These are phyloP conservation scores for Xiphophorus maculatus DNA, from an alignment of 2,113 vertebrate genomes.

Conservation along the genomic window DNA sequence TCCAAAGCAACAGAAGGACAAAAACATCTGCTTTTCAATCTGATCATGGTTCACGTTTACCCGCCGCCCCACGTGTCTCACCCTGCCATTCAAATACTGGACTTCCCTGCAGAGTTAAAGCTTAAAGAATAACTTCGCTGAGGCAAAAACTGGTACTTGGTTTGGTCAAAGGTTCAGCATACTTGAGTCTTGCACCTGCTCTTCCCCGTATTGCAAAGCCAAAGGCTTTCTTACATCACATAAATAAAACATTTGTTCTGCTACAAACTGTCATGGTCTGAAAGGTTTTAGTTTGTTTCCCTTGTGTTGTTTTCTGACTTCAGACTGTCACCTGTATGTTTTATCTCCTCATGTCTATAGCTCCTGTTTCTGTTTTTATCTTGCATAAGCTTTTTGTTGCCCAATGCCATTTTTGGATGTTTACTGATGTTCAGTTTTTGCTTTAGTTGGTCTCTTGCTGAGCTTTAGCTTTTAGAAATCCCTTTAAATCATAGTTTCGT, in stretches of 20 bases:
- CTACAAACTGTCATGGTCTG: not conserved
- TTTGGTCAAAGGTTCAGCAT: slow-evolving; percentile 36
- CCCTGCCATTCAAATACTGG: slow-evolving; percentile 39
- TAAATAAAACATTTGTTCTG: slow-evolving; percentile 7
- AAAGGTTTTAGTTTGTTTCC: not conserved
- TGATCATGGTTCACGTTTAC: slow-evolving; percentile 57
- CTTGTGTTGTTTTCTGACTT: not conserved
- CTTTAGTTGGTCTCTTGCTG: too few species aligned
- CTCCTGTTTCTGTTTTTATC: too few species aligned
- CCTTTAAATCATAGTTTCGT: too few species aligned
- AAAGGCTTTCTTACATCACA: slow-evolving; percentile 6
- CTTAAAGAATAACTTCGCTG: slow-evolving; percentile 33
- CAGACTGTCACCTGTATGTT: not conserved
- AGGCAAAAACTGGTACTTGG: slow-evolving; percentile 19
- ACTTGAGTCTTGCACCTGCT: slow-evolving; percentile 25
- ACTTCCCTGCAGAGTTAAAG: slow-evolving; percentile 45
- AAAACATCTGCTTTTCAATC: slow-evolving; percentile 42
- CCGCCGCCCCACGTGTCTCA: slow-evolving; percentile 53
- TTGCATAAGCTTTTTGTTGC: too few species aligned
- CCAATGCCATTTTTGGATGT: too few species aligned
- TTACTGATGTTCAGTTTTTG: too few species aligned
- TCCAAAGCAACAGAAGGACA: slow-evolving; percentile 18
- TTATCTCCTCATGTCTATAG: not conserved
- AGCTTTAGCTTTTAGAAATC: too few species aligned
- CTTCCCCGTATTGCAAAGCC: not conserved